phyloP scores from a whole-genome alignment of 2,797 vertebrate genomes.

The Sebastes baramenuke region DNA sequence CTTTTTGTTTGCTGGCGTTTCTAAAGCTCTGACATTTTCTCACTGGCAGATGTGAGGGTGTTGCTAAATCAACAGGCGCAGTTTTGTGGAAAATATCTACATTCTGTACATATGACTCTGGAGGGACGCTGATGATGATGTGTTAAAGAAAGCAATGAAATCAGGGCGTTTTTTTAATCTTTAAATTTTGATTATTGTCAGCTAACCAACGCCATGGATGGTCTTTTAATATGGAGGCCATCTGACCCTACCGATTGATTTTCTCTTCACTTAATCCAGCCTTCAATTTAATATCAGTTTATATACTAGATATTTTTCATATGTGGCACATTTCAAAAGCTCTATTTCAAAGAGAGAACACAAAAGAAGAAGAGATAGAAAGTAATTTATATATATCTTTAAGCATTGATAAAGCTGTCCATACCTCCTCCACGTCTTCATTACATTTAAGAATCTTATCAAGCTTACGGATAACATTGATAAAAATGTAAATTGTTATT shows the following conservation, averaged over 20 bases:
- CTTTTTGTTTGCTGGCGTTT: conserved; percentile 57
- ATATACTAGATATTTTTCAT: neutral
- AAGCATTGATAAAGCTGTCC: neutral
- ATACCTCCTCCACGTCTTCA: neutral
- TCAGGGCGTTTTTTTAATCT: neutral
- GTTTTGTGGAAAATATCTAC: conserved; percentile 20
- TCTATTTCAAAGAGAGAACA: neutral
- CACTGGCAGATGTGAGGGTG: conserved; percentile 33
- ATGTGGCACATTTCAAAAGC: neutral
- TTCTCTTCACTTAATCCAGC: neutral
- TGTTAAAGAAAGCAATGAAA: conserved; percentile 2
- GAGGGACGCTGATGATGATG: neutral
- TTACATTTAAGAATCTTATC: neutral
- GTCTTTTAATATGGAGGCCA: neutral
- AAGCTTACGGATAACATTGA: neutral
- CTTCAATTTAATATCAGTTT: neutral
- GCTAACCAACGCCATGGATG: neutral
- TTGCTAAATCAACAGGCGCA: conserved; percentile 36
- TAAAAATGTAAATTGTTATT: neutral
- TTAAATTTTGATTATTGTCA: neutral
- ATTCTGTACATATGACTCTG: neutral
- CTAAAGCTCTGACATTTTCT: conserved; percentile 32
- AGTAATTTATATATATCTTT: neutral
- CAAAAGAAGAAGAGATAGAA: neutral
- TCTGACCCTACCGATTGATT: neutral